Base-by-base conservation (phyloP, 2,797 vertebrate genomes). In the Paguma larvata region DNA sequence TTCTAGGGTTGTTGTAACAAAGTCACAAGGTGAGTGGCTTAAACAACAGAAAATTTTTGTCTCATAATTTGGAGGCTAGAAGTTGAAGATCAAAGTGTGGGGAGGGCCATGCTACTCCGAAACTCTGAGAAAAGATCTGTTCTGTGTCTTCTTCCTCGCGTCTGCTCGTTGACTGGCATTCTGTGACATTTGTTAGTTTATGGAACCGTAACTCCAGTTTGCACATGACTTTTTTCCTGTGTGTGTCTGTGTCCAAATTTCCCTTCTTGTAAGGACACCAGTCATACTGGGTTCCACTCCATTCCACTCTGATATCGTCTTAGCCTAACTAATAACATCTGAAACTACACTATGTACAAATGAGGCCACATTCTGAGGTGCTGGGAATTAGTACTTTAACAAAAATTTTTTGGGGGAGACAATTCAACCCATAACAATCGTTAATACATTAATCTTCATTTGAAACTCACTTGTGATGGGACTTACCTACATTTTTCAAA, bases 191-290 rank as follows among this genome's bases (percentile, higher is more conserved):
- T 4, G 38, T 73, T 92, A 68, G 14, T 34, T 78, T 46, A 67
- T 16, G 18, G 27, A 3, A 19, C 18, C 5, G 0, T 44, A 30
- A 65, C 7, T 51, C 72, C 6, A 46, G 0, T 38, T 13, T 79
- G 62, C 63, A 67, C 5, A 12, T 32, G 23, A 0, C 0, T 0
- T 19, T 44, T 21, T 56, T 13, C 25, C 1, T 14, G 2, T 19
- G 2, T 56, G 10, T 65, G 10, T 56, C 13, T 78, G 1, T 4
- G 12, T 32, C 30, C 11, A 51, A 13, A 72, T 84, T 80, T 44
- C 70, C 48, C 19, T 3, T 14, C 65, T 62, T 38, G 32, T 85
- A 27, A 86, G 56, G 30, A 46, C 4, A n/a, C 15, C 3, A 0
- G 19, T 63, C 34, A 11, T 63, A 14, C 9, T 41, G 68, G 19